Percentiles rank a stretch among this genome's conserved stretches.
phyloP scores from a whole-genome alignment of 2,113 vertebrate genomes.

The Helogale parvula region DNA sequence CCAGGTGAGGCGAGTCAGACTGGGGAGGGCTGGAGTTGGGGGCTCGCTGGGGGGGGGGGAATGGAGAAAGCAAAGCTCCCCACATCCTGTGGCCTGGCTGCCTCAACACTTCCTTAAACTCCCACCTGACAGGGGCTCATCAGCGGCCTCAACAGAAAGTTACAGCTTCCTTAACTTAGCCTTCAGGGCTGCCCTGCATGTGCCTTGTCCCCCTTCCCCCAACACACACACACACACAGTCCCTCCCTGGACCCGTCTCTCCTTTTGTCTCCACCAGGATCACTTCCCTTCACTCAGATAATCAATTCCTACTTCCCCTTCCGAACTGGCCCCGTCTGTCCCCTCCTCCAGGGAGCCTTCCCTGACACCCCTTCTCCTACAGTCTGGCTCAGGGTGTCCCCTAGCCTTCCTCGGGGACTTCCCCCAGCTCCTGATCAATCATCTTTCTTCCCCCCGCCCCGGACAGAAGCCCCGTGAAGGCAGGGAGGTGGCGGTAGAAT shows the following conservation, averaged over 20 bases:
- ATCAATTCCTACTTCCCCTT: background rate
- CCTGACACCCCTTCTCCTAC: background rate
- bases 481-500: background rate
- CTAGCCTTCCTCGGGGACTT: background rate
- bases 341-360: background rate
- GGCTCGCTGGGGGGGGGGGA: background rate
- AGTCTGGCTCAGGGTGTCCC: background rate
- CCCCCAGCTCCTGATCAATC: background rate
- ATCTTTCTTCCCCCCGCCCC: background rate
- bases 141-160: background rate
- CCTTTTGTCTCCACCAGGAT: background rate
- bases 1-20: constrained; percentile 41
- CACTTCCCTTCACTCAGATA: background rate
- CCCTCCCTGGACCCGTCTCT: background rate
- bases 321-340: background rate
- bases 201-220: background rate
- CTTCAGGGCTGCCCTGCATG: background rate
- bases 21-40: background rate
- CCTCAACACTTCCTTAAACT: background rate
- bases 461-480: background rate
- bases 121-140: background rate
- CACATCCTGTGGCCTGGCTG: background rate
- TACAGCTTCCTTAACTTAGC: background rate
- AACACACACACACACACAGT: background rate
- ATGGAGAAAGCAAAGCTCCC: background rate